Evolutionary conservation across 2,797 vertebrate species (phyloP).

Genomic region (Poeciliopsis infans): DNA sequence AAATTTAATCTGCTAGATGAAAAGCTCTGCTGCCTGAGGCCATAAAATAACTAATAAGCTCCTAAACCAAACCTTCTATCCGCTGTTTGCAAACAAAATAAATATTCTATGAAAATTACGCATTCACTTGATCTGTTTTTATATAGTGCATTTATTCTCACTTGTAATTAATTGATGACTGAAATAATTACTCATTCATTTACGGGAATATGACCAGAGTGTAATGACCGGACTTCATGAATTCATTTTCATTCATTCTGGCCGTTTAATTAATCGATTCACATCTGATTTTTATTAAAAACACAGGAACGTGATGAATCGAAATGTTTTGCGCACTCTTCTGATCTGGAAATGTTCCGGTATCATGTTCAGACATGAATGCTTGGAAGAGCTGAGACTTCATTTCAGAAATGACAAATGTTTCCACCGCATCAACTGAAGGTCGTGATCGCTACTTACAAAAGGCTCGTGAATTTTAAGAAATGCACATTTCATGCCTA

Average conservation of each 20-base stretch:
- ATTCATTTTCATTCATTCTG: not conserved
- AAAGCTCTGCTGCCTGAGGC: not conserved
- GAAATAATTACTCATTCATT: not conserved
- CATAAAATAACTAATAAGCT: not conserved
- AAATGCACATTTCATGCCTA: not conserved
- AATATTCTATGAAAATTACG: not conserved
- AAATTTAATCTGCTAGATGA: not conserved
- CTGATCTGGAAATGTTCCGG: not conserved
- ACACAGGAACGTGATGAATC: not conserved
- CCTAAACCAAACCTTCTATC: not conserved
- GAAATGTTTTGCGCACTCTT: not conserved
- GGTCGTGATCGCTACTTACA: not conserved
- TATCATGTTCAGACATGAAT: not conserved
- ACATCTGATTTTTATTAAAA: not conserved
- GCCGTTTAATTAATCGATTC: not conserved
- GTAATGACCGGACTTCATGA: not conserved
- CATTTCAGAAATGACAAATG: not conserved
- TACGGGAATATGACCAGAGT: not conserved
- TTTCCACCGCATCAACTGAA: not conserved
- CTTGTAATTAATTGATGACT: not conserved
- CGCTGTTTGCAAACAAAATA: not conserved
- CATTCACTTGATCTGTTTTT: not conserved
- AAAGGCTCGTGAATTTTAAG: not conserved
- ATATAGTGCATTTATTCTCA: not conserved
- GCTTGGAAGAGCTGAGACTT: not conserved